Conservation (phyloP, 2,113 vertebrate genomes). For the Rhizomys pruinosus region DNA sequence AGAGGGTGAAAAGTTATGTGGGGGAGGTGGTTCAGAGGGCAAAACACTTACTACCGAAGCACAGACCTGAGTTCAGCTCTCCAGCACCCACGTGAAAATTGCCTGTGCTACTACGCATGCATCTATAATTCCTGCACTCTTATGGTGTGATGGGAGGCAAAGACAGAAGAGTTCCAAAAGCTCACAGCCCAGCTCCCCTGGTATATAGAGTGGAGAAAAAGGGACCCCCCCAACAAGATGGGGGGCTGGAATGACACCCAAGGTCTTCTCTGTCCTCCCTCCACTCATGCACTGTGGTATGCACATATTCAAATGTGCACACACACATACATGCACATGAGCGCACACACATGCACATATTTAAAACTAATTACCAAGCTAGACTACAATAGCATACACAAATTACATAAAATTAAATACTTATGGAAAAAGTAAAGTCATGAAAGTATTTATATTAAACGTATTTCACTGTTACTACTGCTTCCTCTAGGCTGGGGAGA, state of each 20-base stretch:
- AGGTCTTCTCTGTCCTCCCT: background rate
- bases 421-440: conserved; percentile 74
- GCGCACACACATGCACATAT: too few relatives aligned
- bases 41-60: background rate
- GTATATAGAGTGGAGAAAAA: background rate
- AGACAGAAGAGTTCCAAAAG: background rate
- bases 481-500: conserved; percentile 81
- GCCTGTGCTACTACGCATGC: background rate
- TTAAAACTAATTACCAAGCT: background rate
- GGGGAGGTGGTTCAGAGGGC: background rate
- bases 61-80: background rate
- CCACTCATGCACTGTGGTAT: too few relatives aligned
- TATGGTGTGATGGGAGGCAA: background rate
- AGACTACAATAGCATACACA: conserved; percentile 68
- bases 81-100: background rate
- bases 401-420: conserved; percentile 81
- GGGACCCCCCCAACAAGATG: background rate
- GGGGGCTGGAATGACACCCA: too few relatives aligned
- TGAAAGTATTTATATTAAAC: conserved; percentile 79
- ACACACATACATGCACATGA: too few relatives aligned
- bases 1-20: background rate
- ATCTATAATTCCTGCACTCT: background rate
- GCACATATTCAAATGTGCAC: background rate
- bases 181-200: too few relatives aligned
- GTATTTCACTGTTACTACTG: conserved; percentile 83